These are phyloP conservation scores for Rhincodon typus DNA, from an alignment of 2,797 vertebrate species.

Conservation along the genomic window DNA sequence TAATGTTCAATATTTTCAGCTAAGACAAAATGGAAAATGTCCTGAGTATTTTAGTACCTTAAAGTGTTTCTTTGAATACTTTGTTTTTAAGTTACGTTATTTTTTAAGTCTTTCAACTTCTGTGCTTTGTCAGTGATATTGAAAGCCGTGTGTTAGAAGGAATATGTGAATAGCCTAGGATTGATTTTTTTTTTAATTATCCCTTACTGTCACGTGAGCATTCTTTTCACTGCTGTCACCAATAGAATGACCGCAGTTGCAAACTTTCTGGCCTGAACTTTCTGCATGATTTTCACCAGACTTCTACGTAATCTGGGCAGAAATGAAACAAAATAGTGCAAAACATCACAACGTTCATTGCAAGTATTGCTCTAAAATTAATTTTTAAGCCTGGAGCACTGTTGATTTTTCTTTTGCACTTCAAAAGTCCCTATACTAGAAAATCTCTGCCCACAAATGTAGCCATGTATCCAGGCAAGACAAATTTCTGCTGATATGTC, in stretches of 20 bases:
- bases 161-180: background rate
- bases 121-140: background rate
- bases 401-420: background rate
- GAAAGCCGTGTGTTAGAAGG: background rate
- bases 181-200: background rate
- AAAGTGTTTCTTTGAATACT: background rate
- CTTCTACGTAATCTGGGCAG: background rate
- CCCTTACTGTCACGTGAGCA: background rate
- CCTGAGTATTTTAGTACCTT: background rate
- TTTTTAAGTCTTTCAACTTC: background rate
- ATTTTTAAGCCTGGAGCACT: background rate
- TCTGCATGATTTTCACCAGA: background rate
- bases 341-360: background rate
- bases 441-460: background rate
- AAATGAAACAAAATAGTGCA: background rate
- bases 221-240: background rate
- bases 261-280: background rate
- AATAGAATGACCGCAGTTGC: background rate
- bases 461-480: background rate
- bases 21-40: background rate
- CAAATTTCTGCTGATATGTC: background rate
- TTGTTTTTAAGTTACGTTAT: background rate
- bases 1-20: conserved; percentile 23
- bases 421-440: background rate
- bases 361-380: background rate